A percentile compares a stretch with the other conserved stretches of the same genome.
These are phyloP conservation scores for Helicoverpa assulta DNA, from an alignment of 2,888 invertebrate species.

Conservation along the genomic window DNA sequence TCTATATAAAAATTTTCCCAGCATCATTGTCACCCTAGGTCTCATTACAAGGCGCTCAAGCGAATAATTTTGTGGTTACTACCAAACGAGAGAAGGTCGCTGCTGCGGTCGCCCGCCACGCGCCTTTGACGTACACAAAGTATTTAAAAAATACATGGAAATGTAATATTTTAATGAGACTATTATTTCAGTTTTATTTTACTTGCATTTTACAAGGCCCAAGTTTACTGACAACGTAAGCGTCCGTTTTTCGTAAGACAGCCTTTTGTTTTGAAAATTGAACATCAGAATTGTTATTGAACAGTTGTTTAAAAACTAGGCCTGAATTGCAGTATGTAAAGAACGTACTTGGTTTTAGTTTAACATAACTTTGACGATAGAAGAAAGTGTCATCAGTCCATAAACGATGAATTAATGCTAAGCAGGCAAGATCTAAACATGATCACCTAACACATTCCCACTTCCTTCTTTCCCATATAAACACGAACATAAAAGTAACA, in stretches of 20 bases:
- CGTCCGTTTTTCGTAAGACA: too few relatives aligned
- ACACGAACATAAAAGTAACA: slow-evolving; percentile 33
- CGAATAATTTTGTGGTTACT: slow-evolving; percentile 87
- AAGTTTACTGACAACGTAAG: too few relatives aligned
- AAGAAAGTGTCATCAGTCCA: not conserved
- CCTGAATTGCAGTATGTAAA: not conserved
- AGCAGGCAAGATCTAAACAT: not conserved
- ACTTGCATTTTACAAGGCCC: not conserved
- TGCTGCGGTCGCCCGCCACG: slow-evolving; percentile 77
- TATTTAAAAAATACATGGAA: slow-evolving; percentile 42
- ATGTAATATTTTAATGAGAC: slow-evolving; percentile 58
- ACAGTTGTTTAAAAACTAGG: too few relatives aligned
- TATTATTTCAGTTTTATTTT: slow-evolving; percentile 50
- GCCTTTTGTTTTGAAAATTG: too few relatives aligned
- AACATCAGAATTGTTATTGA: too few relatives aligned
- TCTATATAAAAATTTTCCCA: slow-evolving; percentile 13
- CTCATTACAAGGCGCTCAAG: slow-evolving; percentile 85
- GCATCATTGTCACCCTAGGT: slow-evolving; percentile 61
- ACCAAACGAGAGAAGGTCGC: slow-evolving; percentile 78
- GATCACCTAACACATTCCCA: slow-evolving; percentile 10
- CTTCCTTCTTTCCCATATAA: slow-evolving; percentile 29
- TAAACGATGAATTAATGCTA: slow-evolving; percentile 9
- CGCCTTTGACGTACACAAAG: slow-evolving; percentile 65
- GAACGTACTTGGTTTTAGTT: not conserved
- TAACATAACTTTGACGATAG: not conserved